Percentiles rank a stretch among this genome's conserved stretches.
Conservation (phyloP, 1,140 invertebrate genomes). For the Lepidurus packardi region DNA sequence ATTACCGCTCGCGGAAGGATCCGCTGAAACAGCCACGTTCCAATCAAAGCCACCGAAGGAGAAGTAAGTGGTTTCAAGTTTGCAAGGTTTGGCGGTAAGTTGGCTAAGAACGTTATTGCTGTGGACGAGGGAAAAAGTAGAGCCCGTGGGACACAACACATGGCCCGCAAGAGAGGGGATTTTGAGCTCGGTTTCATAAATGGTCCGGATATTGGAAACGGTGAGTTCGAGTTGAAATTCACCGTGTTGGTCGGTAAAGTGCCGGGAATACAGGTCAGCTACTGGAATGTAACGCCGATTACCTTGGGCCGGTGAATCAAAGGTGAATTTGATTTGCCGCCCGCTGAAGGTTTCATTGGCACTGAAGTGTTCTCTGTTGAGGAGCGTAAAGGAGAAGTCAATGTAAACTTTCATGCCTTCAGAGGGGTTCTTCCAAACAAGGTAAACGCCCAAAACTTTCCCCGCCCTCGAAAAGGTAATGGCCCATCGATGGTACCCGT, state of each 20-base stretch:
- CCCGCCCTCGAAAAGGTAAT: conserved; percentile 73
- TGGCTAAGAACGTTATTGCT: conserved; percentile 25
- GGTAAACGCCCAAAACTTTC: conserved; percentile 70
- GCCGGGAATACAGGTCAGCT: conserved; percentile 64
- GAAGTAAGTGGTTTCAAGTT: conserved; percentile 65
- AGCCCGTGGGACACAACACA: conserved; percentile 27
- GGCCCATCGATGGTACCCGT: conserved; percentile 81
- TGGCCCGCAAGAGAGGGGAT: conserved; percentile 43
- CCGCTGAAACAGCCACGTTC: conserved; percentile 61
- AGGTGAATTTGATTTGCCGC: conserved; percentile 69
- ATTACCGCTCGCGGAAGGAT: conserved; percentile 48
- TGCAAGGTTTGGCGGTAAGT: conserved; percentile 41
- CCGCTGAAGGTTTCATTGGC: conserved; percentile 76
- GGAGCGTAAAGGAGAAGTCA: conserved; percentile 75
- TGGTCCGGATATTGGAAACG: conserved; percentile 67
- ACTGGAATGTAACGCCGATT: conserved; percentile 73
- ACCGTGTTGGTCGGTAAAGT: conserved; percentile 74
- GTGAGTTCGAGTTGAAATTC: conserved; percentile 76
- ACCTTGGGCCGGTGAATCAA: conserved; percentile 67
- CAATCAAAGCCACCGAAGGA: conserved; percentile 76
- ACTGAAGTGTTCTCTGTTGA: conserved; percentile 79
- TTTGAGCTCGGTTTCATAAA: conserved; percentile 66
- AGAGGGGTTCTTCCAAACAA: conserved; percentile 45
- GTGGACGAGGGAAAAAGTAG: conserved; percentile 3
- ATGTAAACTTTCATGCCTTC: conserved; percentile 65